Base-by-base conservation (phyloP, 1,140 invertebrate species). In the Apis laboriosa region DNA sequence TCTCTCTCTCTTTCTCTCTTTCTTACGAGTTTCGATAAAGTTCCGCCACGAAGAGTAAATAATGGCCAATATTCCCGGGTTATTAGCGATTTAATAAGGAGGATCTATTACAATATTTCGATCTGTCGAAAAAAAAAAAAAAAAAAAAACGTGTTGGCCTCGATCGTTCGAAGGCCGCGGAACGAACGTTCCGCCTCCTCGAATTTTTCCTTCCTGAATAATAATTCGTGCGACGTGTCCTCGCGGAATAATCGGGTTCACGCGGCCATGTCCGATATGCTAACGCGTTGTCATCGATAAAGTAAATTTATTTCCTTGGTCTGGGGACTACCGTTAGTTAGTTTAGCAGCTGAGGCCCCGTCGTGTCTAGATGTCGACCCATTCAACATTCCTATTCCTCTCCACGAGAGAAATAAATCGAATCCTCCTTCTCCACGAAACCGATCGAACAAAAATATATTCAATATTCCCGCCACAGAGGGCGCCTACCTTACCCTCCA, bases 251-350 rank as follows among this genome's bases (percentile, higher is more conserved):
- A 28, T n/a, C 53, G 51, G 43, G 15, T 77, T 61, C 64, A 9
- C 34, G 34, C 53, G 43, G 24, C 24, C 73, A n/a, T 53, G 24
- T 34, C 17, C n/a, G 43, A 73, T 86, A 76, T 63, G 74, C 55
- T 61, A 60, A 71, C 60, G 64, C 76, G 58, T 76, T 85, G 66
- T 72, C 68, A 77, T 84, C 85, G 85, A 88, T 87, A 80, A 77
- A 58, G 24, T 71, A 70, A 24, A 86, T 88, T 86, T 81, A 81
- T 84, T 86, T 72, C 28, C 19, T 4, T 2, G 19, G 7, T 0
- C 28, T 43, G 43, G 11, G 19, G 53, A 84, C 85, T 88, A 88
- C 85, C 85, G 83, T 88, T 87, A 87, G 64, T 82, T 67, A 53
- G 73, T 64, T 82, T 67, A 53, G 73, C 70, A 82, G 85, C 56